Percentiles rank a stretch among this genome's conserved stretches.
These are phyloP conservation scores for Ceratina japonica DNA, from an alignment of 1,140 invertebrate genomes.

Conservation along the genomic window DNA sequence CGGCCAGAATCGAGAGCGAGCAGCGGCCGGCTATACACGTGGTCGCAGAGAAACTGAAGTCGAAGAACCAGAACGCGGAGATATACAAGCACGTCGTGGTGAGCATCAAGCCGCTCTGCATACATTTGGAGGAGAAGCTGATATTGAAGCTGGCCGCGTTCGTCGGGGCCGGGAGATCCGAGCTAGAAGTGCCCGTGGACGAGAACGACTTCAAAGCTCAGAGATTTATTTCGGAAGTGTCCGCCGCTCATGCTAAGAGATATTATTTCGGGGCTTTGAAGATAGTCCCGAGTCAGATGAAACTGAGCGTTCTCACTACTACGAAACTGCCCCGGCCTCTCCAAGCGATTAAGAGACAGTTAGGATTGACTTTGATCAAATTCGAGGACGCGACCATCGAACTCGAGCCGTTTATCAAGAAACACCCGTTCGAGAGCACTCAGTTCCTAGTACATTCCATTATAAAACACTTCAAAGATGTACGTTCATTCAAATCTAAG, in stretches of 20 bases:
- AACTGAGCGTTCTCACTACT: conserved; percentile 92
- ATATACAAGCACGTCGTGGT: conserved; percentile 89
- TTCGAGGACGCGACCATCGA: conserved; percentile 98
- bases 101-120: conserved; percentile 89
- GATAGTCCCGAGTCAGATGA: conserved; percentile 87
- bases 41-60: conserved; percentile 84
- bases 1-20: conserved; percentile 73
- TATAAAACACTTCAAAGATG: conserved; percentile 90
- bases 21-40: conserved; percentile 83
- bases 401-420: conserved; percentile 90
- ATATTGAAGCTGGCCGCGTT: conserved; percentile 92
- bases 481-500: conserved; percentile 68
- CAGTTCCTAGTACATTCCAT: conserved; percentile 89
- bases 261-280: conserved; percentile 95
- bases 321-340: conserved; percentile 89
- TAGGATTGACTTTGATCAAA: conserved; percentile 93
- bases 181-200: conserved; percentile 78
- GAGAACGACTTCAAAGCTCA: conserved; percentile 89
- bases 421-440: conserved; percentile 94
- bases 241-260: conserved; percentile 88
- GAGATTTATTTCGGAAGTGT: conserved; percentile 88
- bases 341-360: conserved; percentile 89
- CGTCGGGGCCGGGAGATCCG: conserved; percentile 78
- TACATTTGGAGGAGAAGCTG: conserved; percentile 93
- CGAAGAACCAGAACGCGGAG: conserved; percentile 86